These are phyloP conservation scores for Parapristionchus giblindavisi DNA, from an alignment of 2,888 invertebrate species.

Conservation along the genomic window DNA sequence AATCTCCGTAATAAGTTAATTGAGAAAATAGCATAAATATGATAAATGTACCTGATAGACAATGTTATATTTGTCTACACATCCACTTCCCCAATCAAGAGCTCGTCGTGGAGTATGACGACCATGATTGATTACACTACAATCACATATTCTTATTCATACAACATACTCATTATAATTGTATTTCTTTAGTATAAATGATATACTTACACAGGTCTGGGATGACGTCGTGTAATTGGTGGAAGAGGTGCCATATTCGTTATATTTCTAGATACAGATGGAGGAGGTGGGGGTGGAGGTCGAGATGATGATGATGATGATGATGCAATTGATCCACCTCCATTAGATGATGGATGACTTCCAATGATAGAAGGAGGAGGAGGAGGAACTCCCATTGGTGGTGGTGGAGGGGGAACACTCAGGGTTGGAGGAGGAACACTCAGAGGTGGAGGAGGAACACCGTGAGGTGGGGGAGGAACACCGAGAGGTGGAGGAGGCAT, in stretches of 20 bases:
- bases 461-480: not conserved
- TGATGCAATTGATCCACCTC: slow-evolving; percentile 11
- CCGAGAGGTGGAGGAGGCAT: slow-evolving; percentile 1
- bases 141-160: not conserved
- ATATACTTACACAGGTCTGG: slow-evolving; percentile 33
- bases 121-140: slow-evolving; percentile 31
- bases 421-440: not conserved
- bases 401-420: not conserved
- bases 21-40: too few species aligned
- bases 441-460: slow-evolving; percentile 1
- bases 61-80: slow-evolving; percentile 35
- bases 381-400: not conserved
- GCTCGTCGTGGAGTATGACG: slow-evolving; percentile 12
- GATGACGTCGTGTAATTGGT: not conserved
- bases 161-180: not conserved
- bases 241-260: slow-evolving; percentile 24
- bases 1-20: too few species aligned
- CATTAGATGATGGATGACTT: not conserved
- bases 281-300: slow-evolving; percentile 3
- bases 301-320: too few species aligned
- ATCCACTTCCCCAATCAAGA: slow-evolving; percentile 38
- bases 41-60: slow-evolving; percentile 35
- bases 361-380: slow-evolving; percentile 2
- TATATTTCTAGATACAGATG: not conserved
- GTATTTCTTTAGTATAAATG: not conserved